Evolutionary conservation across 2,797 vertebrate genomes (phyloP).

Genomic region (Glossophaga mutica): DNA sequence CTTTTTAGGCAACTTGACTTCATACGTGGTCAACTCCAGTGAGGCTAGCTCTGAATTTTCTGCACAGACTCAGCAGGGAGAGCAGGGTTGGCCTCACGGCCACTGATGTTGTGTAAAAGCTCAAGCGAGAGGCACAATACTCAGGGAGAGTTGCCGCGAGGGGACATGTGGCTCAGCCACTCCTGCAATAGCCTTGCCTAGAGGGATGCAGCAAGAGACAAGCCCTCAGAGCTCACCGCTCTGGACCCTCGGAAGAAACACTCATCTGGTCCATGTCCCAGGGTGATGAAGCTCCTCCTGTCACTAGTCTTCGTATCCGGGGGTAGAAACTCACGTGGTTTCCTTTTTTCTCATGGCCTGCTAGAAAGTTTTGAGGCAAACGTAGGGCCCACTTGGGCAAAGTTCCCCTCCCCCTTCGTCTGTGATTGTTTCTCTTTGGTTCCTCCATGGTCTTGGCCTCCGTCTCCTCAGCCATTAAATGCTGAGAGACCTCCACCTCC

Average conservation of each 20-base stretch:
- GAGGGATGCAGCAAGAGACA: neutral
- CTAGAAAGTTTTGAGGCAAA: neutral
- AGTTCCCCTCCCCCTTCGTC: neutral
- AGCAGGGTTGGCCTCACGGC: neutral
- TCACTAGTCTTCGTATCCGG: too few species aligned
- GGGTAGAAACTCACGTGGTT: too few species aligned
- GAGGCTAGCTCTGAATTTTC: neutral
- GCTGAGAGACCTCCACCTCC: neutral
- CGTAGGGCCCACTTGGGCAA: neutral
- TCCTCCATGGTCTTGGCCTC: neutral
- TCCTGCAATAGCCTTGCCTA: neutral
- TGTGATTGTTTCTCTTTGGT: neutral
- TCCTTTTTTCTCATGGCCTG: neutral
- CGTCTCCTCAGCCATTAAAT: neutral
- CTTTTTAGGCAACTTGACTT: neutral
- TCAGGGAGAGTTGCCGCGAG: neutral
- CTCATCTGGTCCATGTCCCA: too few species aligned
- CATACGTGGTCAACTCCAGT: neutral
- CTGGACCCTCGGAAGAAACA: neutral
- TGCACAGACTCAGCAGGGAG: neutral
- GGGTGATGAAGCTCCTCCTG: neutral
- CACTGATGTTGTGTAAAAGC: neutral
- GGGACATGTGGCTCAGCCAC: neutral
- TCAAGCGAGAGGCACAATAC: neutral
- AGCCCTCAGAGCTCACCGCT: fast-evolving